phyloP scores from a whole-genome alignment of 2,113 vertebrate genomes.

The Dipodomys stephensi region DNA sequence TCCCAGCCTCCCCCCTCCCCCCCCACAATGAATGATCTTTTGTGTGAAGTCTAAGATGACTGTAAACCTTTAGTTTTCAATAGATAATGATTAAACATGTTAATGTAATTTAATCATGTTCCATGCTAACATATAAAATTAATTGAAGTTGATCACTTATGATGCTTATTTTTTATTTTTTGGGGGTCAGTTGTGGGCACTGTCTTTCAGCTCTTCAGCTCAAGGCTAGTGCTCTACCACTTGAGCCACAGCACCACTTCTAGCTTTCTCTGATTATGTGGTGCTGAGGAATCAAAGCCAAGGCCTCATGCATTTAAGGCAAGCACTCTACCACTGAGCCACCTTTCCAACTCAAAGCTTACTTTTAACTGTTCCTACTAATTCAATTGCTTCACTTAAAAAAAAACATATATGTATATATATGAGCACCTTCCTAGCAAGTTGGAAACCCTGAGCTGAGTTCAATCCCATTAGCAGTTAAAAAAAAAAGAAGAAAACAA shows the following conservation, averaged over 20 bases:
- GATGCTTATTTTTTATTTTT: slow-evolving; percentile 39
- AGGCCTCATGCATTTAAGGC: no score
- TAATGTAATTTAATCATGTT: slow-evolving; percentile 58
- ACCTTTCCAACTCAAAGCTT: no score
- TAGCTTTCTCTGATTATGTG: no score
- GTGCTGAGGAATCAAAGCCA: no score
- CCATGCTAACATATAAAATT: slow-evolving; percentile 10
- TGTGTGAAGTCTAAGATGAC: slow-evolving; percentile 51
- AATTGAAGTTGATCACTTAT: background rate
- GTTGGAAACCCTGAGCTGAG: no score
- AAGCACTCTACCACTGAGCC: no score
- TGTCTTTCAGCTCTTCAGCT: no score
- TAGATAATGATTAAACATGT: slow-evolving; percentile 21
- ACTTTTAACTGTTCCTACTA: slow-evolving; percentile 14
- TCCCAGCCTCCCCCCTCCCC: no score
- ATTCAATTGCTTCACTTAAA: slow-evolving; percentile 17
- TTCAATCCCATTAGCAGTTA: no score
- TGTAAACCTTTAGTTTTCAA: background rate
- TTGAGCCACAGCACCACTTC: no score
- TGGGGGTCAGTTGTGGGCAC: background rate
- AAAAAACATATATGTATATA: background rate
- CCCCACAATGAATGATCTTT: slow-evolving; percentile 42
- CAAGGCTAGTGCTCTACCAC: no score
- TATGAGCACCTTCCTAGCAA: no score
- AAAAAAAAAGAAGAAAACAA: background rate